phyloP scores from a whole-genome alignment of 1,140 invertebrate species.

The Uloborus diversus region DNA sequence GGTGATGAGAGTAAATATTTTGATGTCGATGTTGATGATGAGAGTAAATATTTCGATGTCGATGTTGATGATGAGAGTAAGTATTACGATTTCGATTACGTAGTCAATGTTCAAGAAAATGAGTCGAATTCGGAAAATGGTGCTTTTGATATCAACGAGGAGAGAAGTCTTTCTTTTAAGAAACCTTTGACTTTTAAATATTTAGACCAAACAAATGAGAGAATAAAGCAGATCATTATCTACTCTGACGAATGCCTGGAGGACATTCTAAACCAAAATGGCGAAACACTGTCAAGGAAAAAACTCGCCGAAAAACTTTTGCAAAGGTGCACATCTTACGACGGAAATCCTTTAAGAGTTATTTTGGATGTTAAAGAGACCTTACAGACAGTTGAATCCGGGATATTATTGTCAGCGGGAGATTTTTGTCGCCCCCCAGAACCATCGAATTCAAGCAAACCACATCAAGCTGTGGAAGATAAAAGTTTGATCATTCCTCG shows the following conservation, averaged over 20 bases:
- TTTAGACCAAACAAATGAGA: background rate
- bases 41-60: background rate
- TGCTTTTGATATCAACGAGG: background rate
- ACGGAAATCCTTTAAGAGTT: background rate
- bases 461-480: background rate
- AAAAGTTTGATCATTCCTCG: too few species aligned
- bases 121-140: background rate
- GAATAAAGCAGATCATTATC: background rate
- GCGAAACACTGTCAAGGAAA: background rate
- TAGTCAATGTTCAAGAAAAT: background rate
- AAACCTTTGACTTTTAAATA: constrained; percentile 4
- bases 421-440: too few species aligned
- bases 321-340: background rate
- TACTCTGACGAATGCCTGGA: background rate
- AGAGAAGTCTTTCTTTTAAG: background rate
- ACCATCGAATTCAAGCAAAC: background rate
- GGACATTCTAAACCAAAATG: background rate
- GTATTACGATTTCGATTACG: background rate
- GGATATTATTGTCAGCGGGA: background rate
- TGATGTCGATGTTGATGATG: background rate
- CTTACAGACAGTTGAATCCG: background rate
- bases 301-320: background rate
- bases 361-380: background rate
- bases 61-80: background rate
- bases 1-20: background rate